Conservation (phyloP, 2,888 invertebrate genomes). For the Amblyjoppa proteus region DNA sequence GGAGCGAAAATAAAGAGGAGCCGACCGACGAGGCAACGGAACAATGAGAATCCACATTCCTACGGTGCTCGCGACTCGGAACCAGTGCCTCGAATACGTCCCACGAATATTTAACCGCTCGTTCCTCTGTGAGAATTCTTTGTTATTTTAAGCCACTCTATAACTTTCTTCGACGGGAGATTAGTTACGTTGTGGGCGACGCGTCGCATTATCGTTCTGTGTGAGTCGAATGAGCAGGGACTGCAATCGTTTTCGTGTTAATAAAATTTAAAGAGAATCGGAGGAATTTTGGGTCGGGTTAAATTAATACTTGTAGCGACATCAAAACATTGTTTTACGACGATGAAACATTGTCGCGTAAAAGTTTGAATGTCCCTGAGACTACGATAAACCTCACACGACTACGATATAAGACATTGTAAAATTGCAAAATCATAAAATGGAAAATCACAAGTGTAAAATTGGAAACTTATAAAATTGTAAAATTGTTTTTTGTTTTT, state of each 20-base stretch:
- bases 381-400: not conserved
- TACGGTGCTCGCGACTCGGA: slow-evolving; percentile 6
- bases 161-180: slow-evolving; percentile 4
- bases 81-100: slow-evolving; percentile 27
- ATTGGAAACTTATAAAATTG: no score
- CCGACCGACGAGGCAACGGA: slow-evolving; percentile 6
- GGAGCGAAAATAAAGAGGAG: slow-evolving; percentile 24
- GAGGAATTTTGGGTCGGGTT: not conserved
- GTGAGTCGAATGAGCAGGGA: not conserved
- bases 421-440: no score
- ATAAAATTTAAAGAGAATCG: not conserved
- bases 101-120: slow-evolving; percentile 45
- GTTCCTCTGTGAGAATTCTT: not conserved
- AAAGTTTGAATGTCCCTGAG: not conserved
- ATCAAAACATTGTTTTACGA: no score
- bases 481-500: no score
- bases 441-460: no score
- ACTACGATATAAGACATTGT: not conserved
- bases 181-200: not conserved
- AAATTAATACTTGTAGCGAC: no score
- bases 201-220: not conserved
- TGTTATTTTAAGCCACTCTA: not conserved
- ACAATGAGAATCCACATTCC: slow-evolving; percentile 50
- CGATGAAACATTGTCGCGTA: slow-evolving; percentile 45
- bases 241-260: not conserved